Evolutionary conservation across 2,888 invertebrate genomes (phyloP).

Genomic region (Chironomus riparius): DNA sequence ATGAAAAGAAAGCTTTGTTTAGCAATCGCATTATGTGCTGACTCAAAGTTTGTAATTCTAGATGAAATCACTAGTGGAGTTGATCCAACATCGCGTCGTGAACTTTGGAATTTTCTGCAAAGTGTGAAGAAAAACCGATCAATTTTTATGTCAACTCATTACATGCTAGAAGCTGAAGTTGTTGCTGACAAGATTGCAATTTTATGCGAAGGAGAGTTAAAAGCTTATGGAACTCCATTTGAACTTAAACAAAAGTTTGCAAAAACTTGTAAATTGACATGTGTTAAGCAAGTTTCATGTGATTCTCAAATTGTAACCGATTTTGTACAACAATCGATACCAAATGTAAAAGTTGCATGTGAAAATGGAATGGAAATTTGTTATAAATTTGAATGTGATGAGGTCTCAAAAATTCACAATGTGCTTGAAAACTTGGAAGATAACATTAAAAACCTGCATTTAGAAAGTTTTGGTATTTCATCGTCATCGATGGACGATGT

Average conservation of each 20-base stretch:
- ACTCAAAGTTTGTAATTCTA: conserved; percentile 59
- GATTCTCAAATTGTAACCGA: background rate
- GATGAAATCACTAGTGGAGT: conserved; percentile 79
- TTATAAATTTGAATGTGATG: background rate
- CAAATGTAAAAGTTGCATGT: background rate
- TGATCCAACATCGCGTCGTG: conserved; percentile 76
- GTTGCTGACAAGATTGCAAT: background rate
- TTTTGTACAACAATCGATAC: background rate
- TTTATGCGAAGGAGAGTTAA: background rate
- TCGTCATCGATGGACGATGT: background rate
- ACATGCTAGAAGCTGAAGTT: background rate
- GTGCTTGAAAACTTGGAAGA: background rate
- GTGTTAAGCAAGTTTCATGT: background rate
- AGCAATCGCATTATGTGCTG: conserved; percentile 65
- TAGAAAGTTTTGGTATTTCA: background rate
- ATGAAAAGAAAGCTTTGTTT: conserved; percentile 70
- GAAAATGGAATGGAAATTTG: background rate
- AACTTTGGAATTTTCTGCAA: conserved; percentile 32
- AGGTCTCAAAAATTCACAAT: background rate
- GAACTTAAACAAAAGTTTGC: background rate
- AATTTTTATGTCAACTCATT: background rate
- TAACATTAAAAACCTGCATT: background rate
- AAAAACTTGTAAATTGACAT: background rate
- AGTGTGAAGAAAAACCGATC: background rate
- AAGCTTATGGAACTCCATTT: background rate